These are phyloP conservation scores for Chrysochloris asiatica DNA, from an alignment of 2,113 vertebrate genomes.

Conservation along the genomic window DNA sequence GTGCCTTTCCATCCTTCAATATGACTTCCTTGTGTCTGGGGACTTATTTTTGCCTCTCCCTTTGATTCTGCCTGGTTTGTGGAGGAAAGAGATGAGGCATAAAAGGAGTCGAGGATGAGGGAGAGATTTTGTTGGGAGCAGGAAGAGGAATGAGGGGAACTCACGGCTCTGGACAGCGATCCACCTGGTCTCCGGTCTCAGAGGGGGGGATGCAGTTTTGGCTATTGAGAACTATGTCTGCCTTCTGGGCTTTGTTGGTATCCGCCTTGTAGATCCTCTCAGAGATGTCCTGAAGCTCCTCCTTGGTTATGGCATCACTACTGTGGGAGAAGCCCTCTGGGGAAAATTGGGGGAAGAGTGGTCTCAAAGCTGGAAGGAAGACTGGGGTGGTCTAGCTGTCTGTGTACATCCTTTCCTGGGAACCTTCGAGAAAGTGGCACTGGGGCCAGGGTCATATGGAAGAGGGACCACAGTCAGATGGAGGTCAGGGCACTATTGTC, in stretches of 20 bases:
- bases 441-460: not conserved
- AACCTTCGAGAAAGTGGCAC: not conserved
- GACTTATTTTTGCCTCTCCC: not conserved
- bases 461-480: not conserved
- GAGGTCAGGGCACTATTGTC: not conserved
- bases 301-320: constrained; percentile 79
- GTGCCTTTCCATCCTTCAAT: not conserved
- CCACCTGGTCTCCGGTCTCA: constrained; percentile 79
- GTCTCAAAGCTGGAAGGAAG: not conserved
- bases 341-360: not conserved
- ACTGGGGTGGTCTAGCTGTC: not conserved
- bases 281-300: constrained; percentile 88
- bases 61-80: not conserved
- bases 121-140: too few relatives aligned
- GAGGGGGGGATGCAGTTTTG: constrained; percentile 84
- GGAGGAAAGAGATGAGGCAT: not conserved
- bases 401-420: too few relatives aligned
- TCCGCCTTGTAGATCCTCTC: constrained; percentile 90
- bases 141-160: constrained; percentile 36
- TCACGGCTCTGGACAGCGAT: constrained; percentile 88
- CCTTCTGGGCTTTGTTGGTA: constrained; percentile 87
- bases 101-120: not conserved
- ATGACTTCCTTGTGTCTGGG: not conserved
- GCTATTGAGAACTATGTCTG: constrained; percentile 87
- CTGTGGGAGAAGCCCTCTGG: constrained; percentile 80